phyloP scores from a whole-genome alignment of 2,888 invertebrate genomes.

The Spilarctia lutea region DNA sequence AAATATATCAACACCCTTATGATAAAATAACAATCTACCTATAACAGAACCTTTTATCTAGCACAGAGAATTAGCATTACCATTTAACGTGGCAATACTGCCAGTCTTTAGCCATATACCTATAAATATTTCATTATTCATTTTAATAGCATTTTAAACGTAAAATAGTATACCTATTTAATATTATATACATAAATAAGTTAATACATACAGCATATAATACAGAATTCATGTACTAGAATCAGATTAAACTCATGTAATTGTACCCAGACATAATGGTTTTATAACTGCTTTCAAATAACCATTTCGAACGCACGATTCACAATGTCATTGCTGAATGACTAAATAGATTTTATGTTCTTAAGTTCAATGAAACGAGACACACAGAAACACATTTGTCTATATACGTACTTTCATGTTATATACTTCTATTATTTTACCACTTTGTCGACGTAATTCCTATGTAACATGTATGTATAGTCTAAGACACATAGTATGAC shows the following conservation, averaged over 20 bases:
- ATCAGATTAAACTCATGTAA: not conserved
- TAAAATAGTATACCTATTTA: too few relatives aligned
- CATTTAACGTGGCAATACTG: too few relatives aligned
- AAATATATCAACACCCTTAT: too few relatives aligned
- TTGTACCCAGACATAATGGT: not conserved
- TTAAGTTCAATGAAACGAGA: not conserved
- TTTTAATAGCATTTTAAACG: too few relatives aligned
- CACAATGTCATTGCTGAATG: not conserved
- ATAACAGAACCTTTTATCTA: too few relatives aligned
- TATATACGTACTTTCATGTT: not conserved
- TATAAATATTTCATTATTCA: too few relatives aligned
- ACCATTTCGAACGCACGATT: not conserved
- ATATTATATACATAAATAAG: not conserved
- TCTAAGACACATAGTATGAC: too few relatives aligned
- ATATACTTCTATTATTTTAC: not conserved
- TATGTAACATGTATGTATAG: too few relatives aligned
- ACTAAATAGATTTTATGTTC: not conserved
- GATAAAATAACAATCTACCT: too few relatives aligned
- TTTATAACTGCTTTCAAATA: not conserved
- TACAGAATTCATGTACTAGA: not conserved
- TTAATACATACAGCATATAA: not conserved
- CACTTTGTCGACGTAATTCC: too few relatives aligned
- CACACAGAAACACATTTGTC: not conserved
- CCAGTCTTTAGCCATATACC: too few relatives aligned
- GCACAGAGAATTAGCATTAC: too few relatives aligned